Conservation (phyloP, 2,797 vertebrate species). For the Rhadinocentrus ornatus region DNA sequence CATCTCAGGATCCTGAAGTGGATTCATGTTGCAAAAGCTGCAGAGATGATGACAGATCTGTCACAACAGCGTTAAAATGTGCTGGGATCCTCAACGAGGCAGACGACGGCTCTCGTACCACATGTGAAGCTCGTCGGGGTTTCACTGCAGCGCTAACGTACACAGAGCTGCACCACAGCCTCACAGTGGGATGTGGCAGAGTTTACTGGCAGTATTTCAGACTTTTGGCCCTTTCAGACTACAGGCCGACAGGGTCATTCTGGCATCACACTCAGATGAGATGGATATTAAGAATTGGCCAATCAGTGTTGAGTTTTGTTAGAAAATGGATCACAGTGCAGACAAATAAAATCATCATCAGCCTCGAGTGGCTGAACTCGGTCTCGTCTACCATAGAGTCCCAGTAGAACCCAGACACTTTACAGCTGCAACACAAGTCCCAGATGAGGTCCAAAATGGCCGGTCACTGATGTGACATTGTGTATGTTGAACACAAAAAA, state of each 20-base stretch:
- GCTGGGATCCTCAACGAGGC: conserved; percentile 30
- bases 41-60: conserved; percentile 46
- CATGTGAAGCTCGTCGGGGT: conserved; percentile 49
- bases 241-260: conserved; percentile 82
- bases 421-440: conserved; percentile 10
- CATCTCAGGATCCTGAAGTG: conserved; percentile 27
- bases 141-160: conserved; percentile 32
- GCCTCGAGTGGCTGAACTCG: conserved; percentile 39
- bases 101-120: conserved; percentile 43
- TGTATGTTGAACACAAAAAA: conserved; percentile 17
- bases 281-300: conserved; percentile 36
- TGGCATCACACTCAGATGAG: conserved; percentile 93
- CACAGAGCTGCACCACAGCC: conserved; percentile 54
- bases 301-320: conserved; percentile 31
- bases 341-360: conserved; percentile 61
- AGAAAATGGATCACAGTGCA: conserved; percentile 96
- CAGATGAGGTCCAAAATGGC: conserved; percentile 26
- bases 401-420: not conserved
- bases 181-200: conserved; percentile 33
- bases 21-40: conserved; percentile 44
- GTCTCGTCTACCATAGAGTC: not conserved
- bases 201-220: conserved; percentile 48
- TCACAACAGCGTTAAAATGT: conserved; percentile 48
- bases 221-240: conserved; percentile 49
- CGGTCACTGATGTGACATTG: conserved; percentile 59